Conservation (phyloP, 2,888 invertebrate species). For the Acrocyrtus sp. region DNA sequence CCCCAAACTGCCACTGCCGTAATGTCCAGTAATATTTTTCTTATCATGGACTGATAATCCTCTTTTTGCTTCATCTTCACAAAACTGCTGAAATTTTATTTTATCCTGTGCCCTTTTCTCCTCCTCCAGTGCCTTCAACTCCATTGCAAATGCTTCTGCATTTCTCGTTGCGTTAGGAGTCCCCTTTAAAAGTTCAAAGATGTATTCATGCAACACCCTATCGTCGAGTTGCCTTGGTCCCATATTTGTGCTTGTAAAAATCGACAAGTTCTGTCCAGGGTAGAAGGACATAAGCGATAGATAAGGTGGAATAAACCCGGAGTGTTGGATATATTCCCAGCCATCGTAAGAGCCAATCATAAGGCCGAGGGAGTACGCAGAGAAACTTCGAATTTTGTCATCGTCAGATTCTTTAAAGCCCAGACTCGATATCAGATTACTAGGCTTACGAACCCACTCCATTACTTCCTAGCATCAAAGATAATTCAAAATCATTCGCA, state of each 20-base stretch:
- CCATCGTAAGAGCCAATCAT: constrained; percentile 5
- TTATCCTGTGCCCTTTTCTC: too few relatives aligned
- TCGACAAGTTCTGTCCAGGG: constrained; percentile 24
- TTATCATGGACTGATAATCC: too few relatives aligned
- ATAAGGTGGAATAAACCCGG: constrained; percentile 45
- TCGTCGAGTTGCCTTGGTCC: constrained; percentile 6
- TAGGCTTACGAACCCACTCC: constrained; percentile 8
- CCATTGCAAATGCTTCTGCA: background rate
- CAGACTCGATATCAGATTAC: background rate
- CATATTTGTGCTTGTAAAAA: constrained; percentile 32
- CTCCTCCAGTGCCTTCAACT: background rate
- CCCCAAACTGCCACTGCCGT: constrained; percentile 17
- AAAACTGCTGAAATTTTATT: too few relatives aligned
- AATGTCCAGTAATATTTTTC: constrained; percentile 14
- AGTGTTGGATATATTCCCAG: constrained; percentile 28
- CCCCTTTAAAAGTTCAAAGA: constrained; percentile 16
- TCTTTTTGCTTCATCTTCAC: too few relatives aligned
- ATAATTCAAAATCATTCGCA: too few relatives aligned
- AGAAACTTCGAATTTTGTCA: background rate
- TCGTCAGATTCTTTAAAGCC: background rate
- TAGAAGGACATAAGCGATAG: constrained; percentile 22
- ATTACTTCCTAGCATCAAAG: constrained; percentile 17
- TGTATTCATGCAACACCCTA: constrained; percentile 9
- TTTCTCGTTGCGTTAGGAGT: constrained; percentile 6
- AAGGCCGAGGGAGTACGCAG: constrained; percentile 16